Conservation (phyloP, 2,888 invertebrate genomes). For the Harmothoe impar region DNA sequence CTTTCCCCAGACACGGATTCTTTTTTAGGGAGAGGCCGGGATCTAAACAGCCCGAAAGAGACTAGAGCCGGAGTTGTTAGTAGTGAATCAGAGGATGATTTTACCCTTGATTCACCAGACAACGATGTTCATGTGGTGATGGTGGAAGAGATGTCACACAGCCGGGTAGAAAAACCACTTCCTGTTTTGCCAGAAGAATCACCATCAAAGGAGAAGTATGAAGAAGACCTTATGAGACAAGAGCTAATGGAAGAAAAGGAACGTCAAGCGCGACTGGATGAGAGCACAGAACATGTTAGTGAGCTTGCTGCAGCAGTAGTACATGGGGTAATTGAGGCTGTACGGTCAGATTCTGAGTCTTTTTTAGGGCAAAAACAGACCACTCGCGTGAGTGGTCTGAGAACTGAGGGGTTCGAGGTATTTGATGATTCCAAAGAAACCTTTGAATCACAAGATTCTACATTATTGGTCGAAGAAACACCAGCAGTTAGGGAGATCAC, state of each 20-base stretch:
- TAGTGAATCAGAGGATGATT: constrained; percentile 62
- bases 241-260: background rate
- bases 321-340: constrained; percentile 46
- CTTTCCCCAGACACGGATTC: constrained; percentile 56
- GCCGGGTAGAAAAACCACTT: constrained; percentile 59
- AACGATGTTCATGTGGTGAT: constrained; percentile 82
- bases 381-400: constrained; percentile 61
- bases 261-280: background rate
- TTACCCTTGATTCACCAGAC: constrained; percentile 67
- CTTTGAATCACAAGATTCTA: background rate
- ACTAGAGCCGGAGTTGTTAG: constrained; percentile 49
- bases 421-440: constrained; percentile 44
- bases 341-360: constrained; percentile 67
- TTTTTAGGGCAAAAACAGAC: constrained; percentile 71
- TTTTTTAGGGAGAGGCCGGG: constrained; percentile 67
- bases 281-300: constrained; percentile 19
- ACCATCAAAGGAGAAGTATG: constrained; percentile 55
- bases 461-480: background rate
- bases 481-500: background rate
- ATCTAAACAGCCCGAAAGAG: constrained; percentile 60
- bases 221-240: constrained; percentile 38
- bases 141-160: constrained; percentile 43
- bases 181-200: constrained; percentile 53
- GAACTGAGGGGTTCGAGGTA: constrained; percentile 43
- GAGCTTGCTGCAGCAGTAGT: constrained; percentile 53